A percentile compares a stretch with the other conserved stretches of the same genome.
Conservation (phyloP, 1,140 invertebrate species). For the Papilio xuthus region DNA sequence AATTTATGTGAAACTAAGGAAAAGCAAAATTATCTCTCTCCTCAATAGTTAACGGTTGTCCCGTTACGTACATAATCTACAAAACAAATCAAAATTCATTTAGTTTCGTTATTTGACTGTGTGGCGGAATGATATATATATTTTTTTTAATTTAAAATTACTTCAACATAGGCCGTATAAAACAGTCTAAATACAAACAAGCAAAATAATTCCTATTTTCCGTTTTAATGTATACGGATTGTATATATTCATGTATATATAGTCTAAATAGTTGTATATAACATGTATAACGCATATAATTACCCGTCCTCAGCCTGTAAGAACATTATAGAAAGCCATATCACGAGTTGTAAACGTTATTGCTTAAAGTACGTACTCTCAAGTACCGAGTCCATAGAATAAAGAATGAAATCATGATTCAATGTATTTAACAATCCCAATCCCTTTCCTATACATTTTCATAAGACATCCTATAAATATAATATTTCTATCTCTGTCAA, state of each 20-base stretch:
- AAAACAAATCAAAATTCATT: not conserved
- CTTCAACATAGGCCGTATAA: slow-evolving; percentile 35
- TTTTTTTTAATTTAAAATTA: slow-evolving; percentile 1
- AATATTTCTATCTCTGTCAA: not conserved
- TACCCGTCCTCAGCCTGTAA: slow-evolving; percentile 30
- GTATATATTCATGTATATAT: slow-evolving; percentile 34
- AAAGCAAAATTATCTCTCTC: slow-evolving; percentile 10
- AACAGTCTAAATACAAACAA: slow-evolving; percentile 23
- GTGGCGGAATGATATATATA: slow-evolving; percentile 15
- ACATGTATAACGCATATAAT: slow-evolving; percentile 34
- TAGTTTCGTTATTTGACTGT: not conserved
- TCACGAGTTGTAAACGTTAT: slow-evolving; percentile 32
- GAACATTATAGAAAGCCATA: slow-evolving; percentile 32
- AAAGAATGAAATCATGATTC: not conserved
- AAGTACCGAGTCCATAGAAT: slow-evolving; percentile 1
- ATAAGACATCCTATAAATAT: not conserved
- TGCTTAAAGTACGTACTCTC: slow-evolving; percentile 26
- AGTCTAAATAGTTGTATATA: slow-evolving; percentile 36
- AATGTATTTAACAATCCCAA: slow-evolving; percentile 13
- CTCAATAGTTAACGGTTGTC: slow-evolving; percentile 1
- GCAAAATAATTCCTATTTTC: slow-evolving; percentile 32
- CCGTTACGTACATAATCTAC: not conserved
- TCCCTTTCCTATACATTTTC: not conserved
- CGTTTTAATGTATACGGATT: slow-evolving; percentile 5
- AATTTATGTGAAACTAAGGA: slow-evolving; percentile 20